phyloP scores from a whole-genome alignment of 2,888 invertebrate species.

The Polyploca ridens region DNA sequence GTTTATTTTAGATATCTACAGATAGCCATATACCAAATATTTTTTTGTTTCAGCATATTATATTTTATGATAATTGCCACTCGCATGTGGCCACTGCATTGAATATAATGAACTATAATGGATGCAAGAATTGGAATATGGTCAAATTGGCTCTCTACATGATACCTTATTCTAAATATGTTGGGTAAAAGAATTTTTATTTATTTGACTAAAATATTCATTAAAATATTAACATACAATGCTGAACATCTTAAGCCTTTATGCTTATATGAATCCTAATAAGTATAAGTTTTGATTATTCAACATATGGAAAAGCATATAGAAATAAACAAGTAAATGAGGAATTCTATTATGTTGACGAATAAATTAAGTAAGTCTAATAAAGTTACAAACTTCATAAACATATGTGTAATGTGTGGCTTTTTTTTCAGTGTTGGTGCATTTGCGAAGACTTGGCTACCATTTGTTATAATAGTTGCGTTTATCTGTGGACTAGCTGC shows the following conservation, averaged over 20 bases:
- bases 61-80: conserved; percentile 99
- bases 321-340: not conserved
- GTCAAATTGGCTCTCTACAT: conserved; percentile 92
- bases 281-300: too few species aligned
- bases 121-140: conserved; percentile 95
- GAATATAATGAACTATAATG: conserved; percentile 94
- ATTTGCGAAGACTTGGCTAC: conserved; percentile 93
- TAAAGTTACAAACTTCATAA: too few species aligned
- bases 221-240: not conserved
- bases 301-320: not conserved
- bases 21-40: not conserved
- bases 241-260: not conserved
- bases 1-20: not conserved
- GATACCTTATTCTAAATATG: conserved; percentile 90
- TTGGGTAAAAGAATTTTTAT: conserved; percentile 81
- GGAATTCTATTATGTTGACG: not conserved
- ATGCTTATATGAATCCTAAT: too few species aligned
- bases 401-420: not conserved
- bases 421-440: conserved; percentile 81
- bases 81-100: conserved; percentile 98
- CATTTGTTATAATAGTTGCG: conserved; percentile 86
- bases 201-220: not conserved
- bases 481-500: conserved; percentile 66
- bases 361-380: too few species aligned
- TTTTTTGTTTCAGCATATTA: conserved; percentile 90